phyloP scores from a whole-genome alignment of 2,113 vertebrate species.

The Epinephelus fuscoguttatus region DNA sequence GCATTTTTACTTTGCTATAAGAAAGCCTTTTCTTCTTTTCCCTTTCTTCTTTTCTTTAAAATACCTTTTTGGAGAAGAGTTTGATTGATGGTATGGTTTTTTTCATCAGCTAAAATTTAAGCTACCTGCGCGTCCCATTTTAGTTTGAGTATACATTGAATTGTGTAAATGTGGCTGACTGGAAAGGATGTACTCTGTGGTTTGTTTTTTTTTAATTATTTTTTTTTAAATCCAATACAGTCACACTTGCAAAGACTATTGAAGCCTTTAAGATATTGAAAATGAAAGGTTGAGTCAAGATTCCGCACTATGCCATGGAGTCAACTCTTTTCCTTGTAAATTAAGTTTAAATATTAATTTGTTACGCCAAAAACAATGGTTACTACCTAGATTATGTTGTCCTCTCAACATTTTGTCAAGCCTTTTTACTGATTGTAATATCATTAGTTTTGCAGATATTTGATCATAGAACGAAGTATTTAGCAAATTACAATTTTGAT shows the following conservation, averaged over 20 bases:
- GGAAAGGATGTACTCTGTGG: background rate
- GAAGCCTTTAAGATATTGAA: background rate
- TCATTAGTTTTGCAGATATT: background rate
- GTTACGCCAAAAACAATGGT: too few relatives aligned
- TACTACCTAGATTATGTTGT: too few relatives aligned
- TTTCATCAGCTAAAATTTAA: conserved; percentile 27
- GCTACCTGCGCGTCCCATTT: conserved; percentile 1
- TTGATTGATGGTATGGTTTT: conserved; percentile 38
- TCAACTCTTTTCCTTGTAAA: too few relatives aligned
- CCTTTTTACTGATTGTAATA: too few relatives aligned
- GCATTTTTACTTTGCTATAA: conserved; percentile 35
- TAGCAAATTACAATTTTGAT: background rate
- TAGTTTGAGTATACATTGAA: background rate
- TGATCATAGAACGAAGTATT: background rate
- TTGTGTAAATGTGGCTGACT: background rate
- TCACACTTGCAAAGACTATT: background rate
- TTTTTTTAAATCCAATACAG: background rate
- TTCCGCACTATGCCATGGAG: too few relatives aligned
- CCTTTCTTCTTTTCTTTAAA: conserved; percentile 27
- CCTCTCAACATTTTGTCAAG: too few relatives aligned
- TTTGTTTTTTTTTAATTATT: too few relatives aligned
- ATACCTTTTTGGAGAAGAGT: conserved; percentile 21
- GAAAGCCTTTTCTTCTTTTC: background rate
- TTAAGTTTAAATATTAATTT: too few relatives aligned
- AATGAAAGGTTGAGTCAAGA: background rate